Base-by-base conservation (phyloP, 2,888 invertebrate genomes). In the Heliconius ismenius region DNA sequence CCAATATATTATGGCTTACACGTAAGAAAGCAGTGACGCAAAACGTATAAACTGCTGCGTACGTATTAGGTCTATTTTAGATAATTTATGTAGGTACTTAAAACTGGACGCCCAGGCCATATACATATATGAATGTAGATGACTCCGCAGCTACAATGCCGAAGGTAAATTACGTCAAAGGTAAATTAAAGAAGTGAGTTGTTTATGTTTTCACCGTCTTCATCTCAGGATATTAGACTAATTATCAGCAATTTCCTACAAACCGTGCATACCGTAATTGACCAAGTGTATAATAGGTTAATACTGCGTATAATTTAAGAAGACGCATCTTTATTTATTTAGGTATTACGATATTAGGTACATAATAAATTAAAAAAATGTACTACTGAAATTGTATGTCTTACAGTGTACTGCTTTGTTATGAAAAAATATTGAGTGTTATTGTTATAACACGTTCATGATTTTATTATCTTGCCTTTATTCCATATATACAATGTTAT, bases 1-100 rank as follows among this genome's bases (percentile, higher is more conserved):
- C 95, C 60, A 96, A 96, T 84, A 93, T 95, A 85, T 83, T 96
- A 76, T 96, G 96, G 96, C 86, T 94, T 64, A 92, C 91, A 10
- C 91, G 95, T 72, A 91, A 95, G 78, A 94, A 92, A 58, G 79
- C 84, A 7, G 86, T 87, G 32, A 86, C 85, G 60, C 89, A 88
- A 78, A 84, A 85, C 60, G 90, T 92, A 67, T 93, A 87, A 89
- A 83, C 60, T 21, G 28, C 64, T 21, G 36, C 62, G 80, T 69
- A 69, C 79, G 73, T 54, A 74, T 74, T 72, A 72, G 11, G 18
- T 6, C 49, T 49, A 49, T 69, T 75, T 49, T 72, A 58, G 68
- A 62, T 75, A 64, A 72, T 26, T 54, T 79, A 78, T 67, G 77
- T 77, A 80, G 76, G 68, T 65, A 77, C 72, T 77, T 82, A 75